Evolutionary conservation across 2,113 vertebrate species (phyloP), one percentile per base, ranked within the genome.

Genomic region (Raphicerus campestris): DNA sequence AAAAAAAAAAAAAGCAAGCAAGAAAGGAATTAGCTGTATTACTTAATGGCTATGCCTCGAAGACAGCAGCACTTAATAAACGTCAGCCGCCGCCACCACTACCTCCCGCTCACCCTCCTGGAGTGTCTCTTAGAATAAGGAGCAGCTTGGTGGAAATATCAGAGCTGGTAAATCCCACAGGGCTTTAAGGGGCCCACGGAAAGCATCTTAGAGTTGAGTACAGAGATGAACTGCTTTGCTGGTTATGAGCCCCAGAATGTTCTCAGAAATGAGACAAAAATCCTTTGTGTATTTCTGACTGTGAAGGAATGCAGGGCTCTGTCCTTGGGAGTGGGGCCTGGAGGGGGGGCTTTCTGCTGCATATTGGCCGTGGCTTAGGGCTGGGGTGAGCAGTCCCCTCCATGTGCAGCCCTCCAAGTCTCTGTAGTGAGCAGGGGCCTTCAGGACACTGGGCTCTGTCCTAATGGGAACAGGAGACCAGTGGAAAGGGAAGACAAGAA

Each of bases 151-250:
- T 30, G 63, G 77, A 49, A 28, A 53, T 2, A 0, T 24, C 93
- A 87, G 91, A 66, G 86, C 51, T 10, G 0, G 58, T 95, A 89
- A 95, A 95, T 91, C 94, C 95, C 89, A 45, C 56, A 10, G 53
- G 58, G 89, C 30, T 58, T 95, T 93, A 78, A 10, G 82, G 0
- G 87, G 77, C 77, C 75, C 0, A 3, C 20, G 3, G 94, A 83
- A 77, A 94, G 93, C 82, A 24, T 80, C 94, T 91, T 11, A 39
- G 85, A 30, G 56, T 30, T 84, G 82, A 89, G 45, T 60, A 53
- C 63, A 60, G 90, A 91, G 96, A 97, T 87, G 42, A 97, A 91
- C 95, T 58, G 89, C 70, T 93, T 94, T 87, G 73, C 86, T 32
- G 91, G 87, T 26, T 63, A 8, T 13, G 58, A 58, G 58, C 51